These are phyloP conservation scores for Nothoprocta pentlandii DNA, from an alignment of 2,113 vertebrate genomes.

Conservation along the genomic window DNA sequence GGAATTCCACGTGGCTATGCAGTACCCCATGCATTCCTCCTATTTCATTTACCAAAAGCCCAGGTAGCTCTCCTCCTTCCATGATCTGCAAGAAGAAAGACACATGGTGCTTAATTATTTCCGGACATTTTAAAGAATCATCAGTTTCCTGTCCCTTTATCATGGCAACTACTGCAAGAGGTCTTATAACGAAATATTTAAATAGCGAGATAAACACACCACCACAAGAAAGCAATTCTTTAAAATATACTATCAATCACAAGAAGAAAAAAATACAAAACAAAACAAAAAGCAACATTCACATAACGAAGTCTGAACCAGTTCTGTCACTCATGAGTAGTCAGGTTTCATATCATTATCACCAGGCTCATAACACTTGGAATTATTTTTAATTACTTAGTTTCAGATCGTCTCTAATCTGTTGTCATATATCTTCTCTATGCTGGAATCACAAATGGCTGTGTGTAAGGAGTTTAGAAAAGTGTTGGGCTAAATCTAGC, in stretches of 20 bases:
- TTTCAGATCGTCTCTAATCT: neutral
- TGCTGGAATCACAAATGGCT: neutral
- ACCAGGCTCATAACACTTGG: neutral
- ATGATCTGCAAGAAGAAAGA: conserved; percentile 21
- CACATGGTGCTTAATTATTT: neutral
- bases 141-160: neutral
- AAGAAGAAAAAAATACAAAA: too few relatives aligned
- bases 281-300: neutral
- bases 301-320: neutral
- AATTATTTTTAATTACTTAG: neutral
- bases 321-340: neutral
- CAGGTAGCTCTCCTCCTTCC: conserved; percentile 63
- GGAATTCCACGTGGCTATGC: conserved; percentile 43
- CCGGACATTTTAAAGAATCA: neutral
- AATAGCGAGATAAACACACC: neutral
- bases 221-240: neutral
- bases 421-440: neutral
- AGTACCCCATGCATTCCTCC: conserved; percentile 37
- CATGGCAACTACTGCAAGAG: neutral
- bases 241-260: neutral
- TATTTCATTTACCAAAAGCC: conserved; percentile 60
- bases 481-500: neutral
- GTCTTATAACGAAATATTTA: neutral
- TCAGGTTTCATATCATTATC: neutral
- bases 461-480: neutral